These are phyloP conservation scores for Halictus quadricinctus DNA, from an alignment of 2,888 invertebrate species.

Conservation along the genomic window DNA sequence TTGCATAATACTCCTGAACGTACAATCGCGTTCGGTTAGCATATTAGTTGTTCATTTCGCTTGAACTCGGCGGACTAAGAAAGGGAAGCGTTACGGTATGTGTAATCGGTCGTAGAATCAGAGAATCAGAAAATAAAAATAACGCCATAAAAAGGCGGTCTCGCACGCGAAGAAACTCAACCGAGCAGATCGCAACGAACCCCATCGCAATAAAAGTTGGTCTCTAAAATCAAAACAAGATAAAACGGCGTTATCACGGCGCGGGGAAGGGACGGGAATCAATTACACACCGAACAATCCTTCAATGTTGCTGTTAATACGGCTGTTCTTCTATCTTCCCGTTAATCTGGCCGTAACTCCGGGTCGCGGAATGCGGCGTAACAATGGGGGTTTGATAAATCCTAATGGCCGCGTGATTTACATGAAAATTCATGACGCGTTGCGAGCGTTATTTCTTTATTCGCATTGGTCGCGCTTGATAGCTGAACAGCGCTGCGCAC, in stretches of 20 bases:
- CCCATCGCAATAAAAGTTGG: conserved; percentile 27
- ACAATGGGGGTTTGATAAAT: conserved; percentile 42
- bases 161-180: neutral
- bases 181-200: conserved; percentile 10
- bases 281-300: conserved; percentile 20
- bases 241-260: conserved; percentile 20
- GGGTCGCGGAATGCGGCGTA: conserved; percentile 32
- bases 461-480: neutral
- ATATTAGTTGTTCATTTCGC: neutral
- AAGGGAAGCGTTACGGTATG: neutral
- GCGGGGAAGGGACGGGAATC: conserved; percentile 7
- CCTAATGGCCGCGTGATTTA: conserved; percentile 44
- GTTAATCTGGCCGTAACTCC: conserved; percentile 45
- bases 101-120: neutral
- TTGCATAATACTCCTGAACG: neutral
- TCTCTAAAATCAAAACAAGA: conserved; percentile 23
- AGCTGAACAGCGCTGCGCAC: neutral
- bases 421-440: conserved; percentile 51
- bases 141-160: neutral
- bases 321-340: conserved; percentile 11
- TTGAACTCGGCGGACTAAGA: neutral
- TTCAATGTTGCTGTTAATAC: conserved; percentile 37
- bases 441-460: conserved; percentile 40
- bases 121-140: neutral
- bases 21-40: neutral